Conservation (phyloP, 2,888 invertebrate genomes). For the Ormyrus labotus region DNA sequence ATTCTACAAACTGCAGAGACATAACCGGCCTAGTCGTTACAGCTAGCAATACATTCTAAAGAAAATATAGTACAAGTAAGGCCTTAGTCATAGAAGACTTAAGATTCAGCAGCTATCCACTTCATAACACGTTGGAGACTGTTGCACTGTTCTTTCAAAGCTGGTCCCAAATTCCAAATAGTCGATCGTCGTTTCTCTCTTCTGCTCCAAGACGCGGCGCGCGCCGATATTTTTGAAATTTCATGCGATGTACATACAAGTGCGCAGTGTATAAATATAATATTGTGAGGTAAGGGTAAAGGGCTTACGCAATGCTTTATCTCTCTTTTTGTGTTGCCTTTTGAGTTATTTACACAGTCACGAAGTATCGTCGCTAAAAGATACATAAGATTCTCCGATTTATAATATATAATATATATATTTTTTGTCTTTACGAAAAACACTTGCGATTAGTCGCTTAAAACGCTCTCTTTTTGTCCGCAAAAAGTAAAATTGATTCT, state of each 20-base stretch:
- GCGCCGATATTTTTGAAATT: conserved; percentile 28
- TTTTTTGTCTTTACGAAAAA: conserved; percentile 26
- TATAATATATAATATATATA: conserved; percentile 38
- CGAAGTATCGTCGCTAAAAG: conserved; percentile 37
- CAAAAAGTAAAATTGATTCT: conserved; percentile 41
- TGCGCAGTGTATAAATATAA: conserved; percentile 52
- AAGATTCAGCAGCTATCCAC: conserved; percentile 40
- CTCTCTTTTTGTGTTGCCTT: conserved; percentile 22
- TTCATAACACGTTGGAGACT: conserved; percentile 24
- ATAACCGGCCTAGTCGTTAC: conserved; percentile 47
- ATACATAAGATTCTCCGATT: conserved; percentile 38
- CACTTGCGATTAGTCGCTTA: conserved; percentile 7
- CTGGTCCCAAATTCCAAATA: conserved; percentile 52
- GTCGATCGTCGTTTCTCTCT: conserved; percentile 29
- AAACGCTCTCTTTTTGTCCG: conserved; percentile 24
- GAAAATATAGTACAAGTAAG: conserved; percentile 57
- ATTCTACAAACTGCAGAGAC: conserved; percentile 44
- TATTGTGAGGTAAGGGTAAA: conserved; percentile 53
- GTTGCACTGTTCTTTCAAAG: conserved; percentile 28
- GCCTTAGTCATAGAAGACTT: conserved; percentile 56
- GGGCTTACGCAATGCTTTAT: conserved; percentile 49
- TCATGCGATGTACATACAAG: conserved; percentile 45
- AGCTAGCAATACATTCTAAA: conserved; percentile 48
- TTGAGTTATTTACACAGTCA: conserved; percentile 57
- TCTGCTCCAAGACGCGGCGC: conserved; percentile 1